phyloP scores from a whole-genome alignment of 1,140 invertebrate species.

The Psilanteris sp. region DNA sequence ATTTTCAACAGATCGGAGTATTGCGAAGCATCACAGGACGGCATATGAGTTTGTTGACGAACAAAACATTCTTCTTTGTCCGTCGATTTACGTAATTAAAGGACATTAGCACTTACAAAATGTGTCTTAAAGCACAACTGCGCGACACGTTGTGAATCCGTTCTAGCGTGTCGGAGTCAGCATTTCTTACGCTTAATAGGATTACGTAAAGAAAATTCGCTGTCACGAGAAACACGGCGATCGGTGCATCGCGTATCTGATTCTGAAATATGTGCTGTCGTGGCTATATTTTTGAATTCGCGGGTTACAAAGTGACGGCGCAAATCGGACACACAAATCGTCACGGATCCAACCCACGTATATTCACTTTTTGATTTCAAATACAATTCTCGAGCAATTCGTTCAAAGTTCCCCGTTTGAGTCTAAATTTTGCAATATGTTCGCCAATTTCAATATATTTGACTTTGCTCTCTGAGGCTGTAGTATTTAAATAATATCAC shows the following conservation, averaged over 20 bases:
- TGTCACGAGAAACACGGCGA: conserved; percentile 52
- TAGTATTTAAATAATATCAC: no score
- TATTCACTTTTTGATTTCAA: conserved; percentile 37
- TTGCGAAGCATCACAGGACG: no score
- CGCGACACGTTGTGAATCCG: conserved; percentile 34
- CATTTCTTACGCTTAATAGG: conserved; percentile 59
- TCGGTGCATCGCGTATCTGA: conserved; percentile 55
- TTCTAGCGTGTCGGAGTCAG: conserved; percentile 51
- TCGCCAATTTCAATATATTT: no score
- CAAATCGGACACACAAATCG: conserved; percentile 42
- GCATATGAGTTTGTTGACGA: no score
- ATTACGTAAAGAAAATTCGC: conserved; percentile 61
- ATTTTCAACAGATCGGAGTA: no score
- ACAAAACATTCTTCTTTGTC: no score
- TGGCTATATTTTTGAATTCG: conserved; percentile 36
- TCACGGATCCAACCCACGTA: conserved; percentile 46
- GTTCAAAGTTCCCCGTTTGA: no score
- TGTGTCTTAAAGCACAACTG: conserved; percentile 31
- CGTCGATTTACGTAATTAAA: conserved; percentile 26
- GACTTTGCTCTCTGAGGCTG: no score
- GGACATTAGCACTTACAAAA: conserved; percentile 25
- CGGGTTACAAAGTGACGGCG: conserved; percentile 44
- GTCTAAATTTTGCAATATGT: no score
- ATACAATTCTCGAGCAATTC: conserved; percentile 12
- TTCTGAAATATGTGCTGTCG: conserved; percentile 54